Percentiles rank a stretch among this genome's conserved stretches.
Conservation (phyloP, 2,797 vertebrate species). For the Botia kubotai region DNA sequence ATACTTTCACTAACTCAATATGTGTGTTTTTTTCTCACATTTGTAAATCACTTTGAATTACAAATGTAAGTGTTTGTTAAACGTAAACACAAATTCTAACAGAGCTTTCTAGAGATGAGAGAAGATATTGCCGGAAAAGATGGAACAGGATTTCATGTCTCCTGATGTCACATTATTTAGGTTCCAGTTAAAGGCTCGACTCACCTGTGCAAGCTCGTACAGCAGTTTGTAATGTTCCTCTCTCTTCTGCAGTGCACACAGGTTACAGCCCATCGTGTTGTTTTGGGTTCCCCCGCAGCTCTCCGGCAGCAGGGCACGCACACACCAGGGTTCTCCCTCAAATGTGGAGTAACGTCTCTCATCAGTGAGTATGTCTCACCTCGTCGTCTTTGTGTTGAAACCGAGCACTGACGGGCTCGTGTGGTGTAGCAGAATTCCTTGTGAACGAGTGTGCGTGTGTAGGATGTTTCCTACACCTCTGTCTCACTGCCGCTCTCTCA, state of each 20-base stretch:
- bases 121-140: conserved; percentile 2
- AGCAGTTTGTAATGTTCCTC: conserved; percentile 99
- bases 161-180: background rate
- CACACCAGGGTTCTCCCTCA: conserved; percentile 86
- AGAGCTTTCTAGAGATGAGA: background rate
- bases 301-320: conserved; percentile 77
- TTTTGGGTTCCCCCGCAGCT: conserved; percentile 71
- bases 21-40: no score
- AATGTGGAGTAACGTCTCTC: conserved; percentile 86
- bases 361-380: conserved; percentile 88
- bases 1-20: no score
- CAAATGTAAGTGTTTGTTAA: background rate
- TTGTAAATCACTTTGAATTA: no score
- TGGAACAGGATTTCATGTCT: background rate
- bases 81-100: background rate
- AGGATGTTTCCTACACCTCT: conserved; percentile 48
- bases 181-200: conserved; percentile 51
- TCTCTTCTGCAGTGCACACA: conserved; percentile 98
- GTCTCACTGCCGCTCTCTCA: conserved; percentile 42
- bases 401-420: background rate
- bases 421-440: conserved; percentile 7
- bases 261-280: conserved; percentile 97
- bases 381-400: conserved; percentile 49
- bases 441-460: conserved; percentile 26
- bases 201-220: conserved; percentile 98